Percentiles rank a stretch among this genome's conserved stretches.
These are phyloP conservation scores for Drosophila sordidapex DNA, from an alignment of 2,888 invertebrate species.

Conservation along the genomic window DNA sequence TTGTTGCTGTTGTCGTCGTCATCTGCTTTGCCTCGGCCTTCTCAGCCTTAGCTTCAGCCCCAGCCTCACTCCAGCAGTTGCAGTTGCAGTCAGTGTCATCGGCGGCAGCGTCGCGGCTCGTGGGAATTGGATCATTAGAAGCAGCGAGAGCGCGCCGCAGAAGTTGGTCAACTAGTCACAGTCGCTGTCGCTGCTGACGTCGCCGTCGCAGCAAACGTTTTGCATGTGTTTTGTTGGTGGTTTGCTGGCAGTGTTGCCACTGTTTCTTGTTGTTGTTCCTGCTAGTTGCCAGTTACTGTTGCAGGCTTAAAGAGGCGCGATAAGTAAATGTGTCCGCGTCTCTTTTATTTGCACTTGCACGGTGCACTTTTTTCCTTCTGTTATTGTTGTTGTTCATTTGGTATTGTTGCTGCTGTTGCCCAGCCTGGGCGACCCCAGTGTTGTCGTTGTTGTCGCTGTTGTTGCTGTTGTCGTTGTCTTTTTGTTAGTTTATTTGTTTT, in stretches of 20 bases:
- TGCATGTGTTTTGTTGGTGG: constrained; percentile 75
- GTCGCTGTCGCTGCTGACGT: constrained; percentile 42
- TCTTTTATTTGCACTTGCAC: constrained; percentile 79
- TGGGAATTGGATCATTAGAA: constrained; percentile 85
- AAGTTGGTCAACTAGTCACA: constrained; percentile 72
- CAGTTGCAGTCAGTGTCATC: constrained; percentile 69
- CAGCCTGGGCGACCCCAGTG: constrained; percentile 60
- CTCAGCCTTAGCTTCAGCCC: constrained; percentile 5
- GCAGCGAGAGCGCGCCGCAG: constrained; percentile 68
- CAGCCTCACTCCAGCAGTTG: constrained; percentile 20
- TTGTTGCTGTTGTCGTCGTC: constrained; percentile 53
- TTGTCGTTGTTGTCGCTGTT: constrained; percentile 30
- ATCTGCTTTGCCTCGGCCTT: constrained; percentile 45
- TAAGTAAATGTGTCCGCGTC: constrained; percentile 81
- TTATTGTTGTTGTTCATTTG: constrained; percentile 25
- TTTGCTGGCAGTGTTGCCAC: constrained; percentile 70
- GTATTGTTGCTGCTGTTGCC: constrained; percentile 44
- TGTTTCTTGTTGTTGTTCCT: constrained; percentile 63
- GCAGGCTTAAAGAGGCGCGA: constrained; percentile 76
- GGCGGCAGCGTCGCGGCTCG: constrained; percentile 75
- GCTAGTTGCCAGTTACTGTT: constrained; percentile 28
- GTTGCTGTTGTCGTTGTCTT: constrained; percentile 49
- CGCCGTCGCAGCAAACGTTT: constrained; percentile 57
- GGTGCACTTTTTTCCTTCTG: constrained; percentile 54
- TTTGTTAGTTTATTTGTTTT: constrained; percentile 70